phyloP scores from a whole-genome alignment of 2,797 vertebrate species.

The Eidolon dupreanum region DNA sequence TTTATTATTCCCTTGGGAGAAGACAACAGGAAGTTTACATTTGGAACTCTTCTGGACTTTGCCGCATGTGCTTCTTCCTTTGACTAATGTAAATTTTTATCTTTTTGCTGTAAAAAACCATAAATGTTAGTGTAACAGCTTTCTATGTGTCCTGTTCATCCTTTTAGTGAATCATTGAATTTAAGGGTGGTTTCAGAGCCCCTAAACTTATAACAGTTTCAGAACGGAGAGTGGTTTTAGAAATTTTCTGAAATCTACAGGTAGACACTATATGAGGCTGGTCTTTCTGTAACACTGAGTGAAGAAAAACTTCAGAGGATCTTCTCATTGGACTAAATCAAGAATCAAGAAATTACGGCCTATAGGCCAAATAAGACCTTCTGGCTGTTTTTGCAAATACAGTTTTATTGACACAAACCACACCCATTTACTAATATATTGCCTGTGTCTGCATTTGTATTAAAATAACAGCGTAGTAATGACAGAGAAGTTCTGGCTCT shows the following conservation, averaged over 20 bases:
- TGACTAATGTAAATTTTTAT: neutral
- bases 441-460: neutral
- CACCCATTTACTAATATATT: neutral
- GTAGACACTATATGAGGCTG: neutral
- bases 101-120: neutral
- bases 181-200: neutral
- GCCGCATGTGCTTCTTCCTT: rapidly evolving
- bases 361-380: neutral
- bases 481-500: neutral
- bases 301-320: neutral
- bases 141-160: neutral
- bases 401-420: neutral
- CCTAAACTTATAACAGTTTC: neutral
- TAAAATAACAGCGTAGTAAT: neutral
- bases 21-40: neutral
- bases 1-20: neutral
- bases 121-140: neutral
- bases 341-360: neutral
- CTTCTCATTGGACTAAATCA: neutral
- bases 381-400: neutral
- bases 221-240: neutral
- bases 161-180: neutral
- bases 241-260: neutral
- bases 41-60: neutral
- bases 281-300: neutral